These are phyloP conservation scores for Elaeidobius kamerunicus DNA, from an alignment of 2,888 invertebrate species.

Conservation along the genomic window DNA sequence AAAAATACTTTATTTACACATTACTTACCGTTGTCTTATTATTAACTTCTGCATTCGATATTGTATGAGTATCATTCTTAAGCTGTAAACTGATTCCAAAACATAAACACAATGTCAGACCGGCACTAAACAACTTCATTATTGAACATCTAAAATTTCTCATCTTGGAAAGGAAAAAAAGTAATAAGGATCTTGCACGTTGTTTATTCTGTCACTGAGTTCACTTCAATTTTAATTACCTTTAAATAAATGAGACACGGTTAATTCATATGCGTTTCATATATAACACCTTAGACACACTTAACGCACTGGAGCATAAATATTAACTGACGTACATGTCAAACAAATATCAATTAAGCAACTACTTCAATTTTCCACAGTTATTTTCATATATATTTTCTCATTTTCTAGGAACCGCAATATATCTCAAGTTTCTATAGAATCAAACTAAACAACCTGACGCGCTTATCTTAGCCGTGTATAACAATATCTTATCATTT, in stretches of 20 bases:
- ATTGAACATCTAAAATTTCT: constrained; percentile 8
- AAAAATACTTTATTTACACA: neutral
- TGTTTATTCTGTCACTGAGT: constrained; percentile 1
- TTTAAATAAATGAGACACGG: neutral
- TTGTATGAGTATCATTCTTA: neutral
- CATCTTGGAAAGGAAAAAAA: constrained; percentile 4
- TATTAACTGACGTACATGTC: neutral
- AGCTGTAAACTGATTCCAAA: constrained; percentile 2
- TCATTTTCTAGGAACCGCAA: neutral
- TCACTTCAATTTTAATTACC: neutral
- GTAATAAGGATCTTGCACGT: neutral
- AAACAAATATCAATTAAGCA: neutral
- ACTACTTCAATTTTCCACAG: neutral
- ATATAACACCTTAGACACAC: neutral
- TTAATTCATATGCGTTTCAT: neutral
- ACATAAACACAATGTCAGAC: constrained; percentile 1
- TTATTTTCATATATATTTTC: neutral
- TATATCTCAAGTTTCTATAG: neutral
- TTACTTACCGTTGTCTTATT: neutral
- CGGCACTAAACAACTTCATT: constrained; percentile 12
- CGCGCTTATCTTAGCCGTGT: constrained; percentile 10
- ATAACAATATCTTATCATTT: constrained; percentile 8
- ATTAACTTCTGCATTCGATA: neutral
- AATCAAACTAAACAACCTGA: constrained; percentile 3
- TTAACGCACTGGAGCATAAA: neutral